Conservation (phyloP, 2,888 invertebrate species). For the Anodontia alba region DNA sequence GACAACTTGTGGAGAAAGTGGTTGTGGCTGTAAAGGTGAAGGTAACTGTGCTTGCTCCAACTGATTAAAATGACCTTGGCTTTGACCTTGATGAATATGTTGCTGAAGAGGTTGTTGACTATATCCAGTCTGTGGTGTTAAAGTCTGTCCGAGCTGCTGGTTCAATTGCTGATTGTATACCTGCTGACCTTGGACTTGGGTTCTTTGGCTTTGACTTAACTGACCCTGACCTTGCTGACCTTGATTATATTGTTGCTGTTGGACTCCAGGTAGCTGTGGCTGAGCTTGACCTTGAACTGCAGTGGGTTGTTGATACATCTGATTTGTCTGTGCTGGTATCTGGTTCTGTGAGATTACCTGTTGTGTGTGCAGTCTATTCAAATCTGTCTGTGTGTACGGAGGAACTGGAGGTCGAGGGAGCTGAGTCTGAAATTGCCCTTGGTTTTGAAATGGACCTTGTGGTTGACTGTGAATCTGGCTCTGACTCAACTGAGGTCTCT, state of each 20-base stretch:
- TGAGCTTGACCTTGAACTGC: too few species aligned
- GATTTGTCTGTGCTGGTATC: neutral
- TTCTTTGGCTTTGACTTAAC: neutral
- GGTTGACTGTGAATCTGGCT: neutral
- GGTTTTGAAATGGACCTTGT: neutral
- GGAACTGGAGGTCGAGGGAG: conserved; percentile 29
- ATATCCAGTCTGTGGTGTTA: neutral
- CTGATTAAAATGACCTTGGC: conserved; percentile 32
- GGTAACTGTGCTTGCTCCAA: neutral
- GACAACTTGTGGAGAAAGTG: neutral
- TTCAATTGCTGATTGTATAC: neutral
- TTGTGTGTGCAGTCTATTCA: conserved; percentile 32
- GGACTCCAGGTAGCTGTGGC: neutral
- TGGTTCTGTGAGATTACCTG: conserved; percentile 31
- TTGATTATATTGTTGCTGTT: neutral
- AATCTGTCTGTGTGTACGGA: conserved; percentile 34
- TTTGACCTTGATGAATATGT: neutral
- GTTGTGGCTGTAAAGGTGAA: conserved; percentile 4
- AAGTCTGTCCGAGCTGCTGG: neutral
- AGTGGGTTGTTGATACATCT: neutral
- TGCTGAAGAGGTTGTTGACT: conserved; percentile 4
- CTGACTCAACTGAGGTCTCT: neutral
- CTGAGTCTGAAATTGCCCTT: neutral
- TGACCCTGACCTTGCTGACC: neutral
- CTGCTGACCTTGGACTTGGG: conserved; percentile 15